Conservation (phyloP, 1,140 invertebrate genomes). For the Tribolium madens region DNA sequence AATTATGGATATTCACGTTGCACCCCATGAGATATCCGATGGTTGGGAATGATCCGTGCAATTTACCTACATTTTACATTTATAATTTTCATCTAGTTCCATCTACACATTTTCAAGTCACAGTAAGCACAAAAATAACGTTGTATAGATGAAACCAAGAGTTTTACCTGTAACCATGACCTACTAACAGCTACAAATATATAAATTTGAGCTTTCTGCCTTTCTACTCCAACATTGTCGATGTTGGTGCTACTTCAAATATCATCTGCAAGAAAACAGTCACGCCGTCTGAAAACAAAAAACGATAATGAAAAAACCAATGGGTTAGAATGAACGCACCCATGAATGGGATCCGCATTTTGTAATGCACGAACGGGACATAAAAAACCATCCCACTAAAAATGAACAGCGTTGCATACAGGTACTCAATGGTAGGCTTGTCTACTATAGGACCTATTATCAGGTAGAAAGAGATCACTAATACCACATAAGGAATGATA, state of each 20-base stretch:
- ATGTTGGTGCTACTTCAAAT: conserved; percentile 91
- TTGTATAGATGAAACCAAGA: conserved; percentile 39
- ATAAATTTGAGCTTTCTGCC: conserved; percentile 36
- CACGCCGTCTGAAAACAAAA: conserved; percentile 80
- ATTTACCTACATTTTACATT: conserved; percentile 40
- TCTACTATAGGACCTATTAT: conserved; percentile 94
- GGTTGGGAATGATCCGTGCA: conserved; percentile 51
- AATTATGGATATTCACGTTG: conserved; percentile 45
- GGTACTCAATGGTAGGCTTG: conserved; percentile 89
- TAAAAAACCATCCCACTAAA: conserved; percentile 90
- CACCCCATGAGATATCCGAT: conserved; percentile 48
- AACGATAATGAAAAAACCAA: conserved; percentile 48
- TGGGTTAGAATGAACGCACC: conserved; percentile 71
- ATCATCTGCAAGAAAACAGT: conserved; percentile 92
- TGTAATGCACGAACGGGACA: conserved; percentile 92
- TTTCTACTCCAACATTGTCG: conserved; percentile 72
- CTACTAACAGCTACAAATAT: conserved; percentile 16
- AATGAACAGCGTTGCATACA: conserved; percentile 92
- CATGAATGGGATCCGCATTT: conserved; percentile 84
- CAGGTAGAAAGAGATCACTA: conserved; percentile 90
- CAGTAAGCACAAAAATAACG: conserved; percentile 34
- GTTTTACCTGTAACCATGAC: conserved; percentile 47
- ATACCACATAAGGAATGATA: conserved; percentile 88
- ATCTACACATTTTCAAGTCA: conserved; percentile 37
- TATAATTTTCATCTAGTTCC: conserved; percentile 19